Base-by-base conservation (phyloP, 2,797 vertebrate species). In the Cirrhinus mrigala region DNA sequence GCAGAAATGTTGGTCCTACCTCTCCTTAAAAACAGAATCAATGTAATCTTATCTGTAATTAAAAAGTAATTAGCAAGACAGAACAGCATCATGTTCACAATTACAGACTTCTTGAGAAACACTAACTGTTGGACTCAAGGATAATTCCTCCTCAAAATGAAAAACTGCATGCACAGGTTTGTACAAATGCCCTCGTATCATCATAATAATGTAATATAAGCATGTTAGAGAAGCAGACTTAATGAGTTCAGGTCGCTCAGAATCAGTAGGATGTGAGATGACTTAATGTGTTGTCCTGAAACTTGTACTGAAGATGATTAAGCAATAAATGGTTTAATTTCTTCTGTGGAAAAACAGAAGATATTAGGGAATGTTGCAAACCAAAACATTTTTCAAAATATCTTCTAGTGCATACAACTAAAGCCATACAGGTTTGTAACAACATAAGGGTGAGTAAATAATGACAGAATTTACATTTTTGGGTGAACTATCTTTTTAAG, bases 111-210 rank as follows among this genome's bases (percentile, higher is more conserved):
- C 46, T 22, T 9, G 0, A 82, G 60, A 15, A 71, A 18, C 6
- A 52, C 18, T 66, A 1, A 80, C 33, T 56, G 3, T 70, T 29
- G 37, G 22, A 44, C 27, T 48, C 54, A 16, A 10, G 16, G 10
- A 64, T 52, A 68, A 62, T 22, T 29, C 11, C 33, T 40, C 16
- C 6, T 16, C 37, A 60, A 70, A 27, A 48, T 16, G 22, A 40
- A 58, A 27, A 48, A 56, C 37, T 12, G 1, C 2, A 58, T 37
- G 9, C 29, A 58, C 3, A 7, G 14, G 18, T 50, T 80, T 82
- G 81, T 22, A 73, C 10, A n/a, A 82, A 62, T 48, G 33, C 10
- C 24, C 40, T 73, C 52, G 50, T 27, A 75, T 83, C 37, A 18
- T 29, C 27, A 64, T 37, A 40, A 37, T 50, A 6, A 74, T 48